A percentile compares a stretch with the other conserved stretches of the same genome.
phyloP scores from a whole-genome alignment of 2,888 invertebrate genomes.

The Hydrotaea diabolus region DNA sequence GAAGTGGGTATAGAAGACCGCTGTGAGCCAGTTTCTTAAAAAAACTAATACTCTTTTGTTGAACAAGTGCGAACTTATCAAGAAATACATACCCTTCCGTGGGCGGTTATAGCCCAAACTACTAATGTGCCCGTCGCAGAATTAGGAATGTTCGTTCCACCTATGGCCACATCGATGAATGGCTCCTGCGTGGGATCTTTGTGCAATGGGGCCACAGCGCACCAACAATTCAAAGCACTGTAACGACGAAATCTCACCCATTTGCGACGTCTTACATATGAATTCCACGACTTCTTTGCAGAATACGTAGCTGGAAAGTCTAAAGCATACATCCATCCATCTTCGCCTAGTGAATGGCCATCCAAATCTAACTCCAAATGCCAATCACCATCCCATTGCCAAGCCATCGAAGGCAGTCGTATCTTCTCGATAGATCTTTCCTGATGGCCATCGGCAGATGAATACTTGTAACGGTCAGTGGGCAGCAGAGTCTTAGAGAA shows the following conservation, averaged over 20 bases:
- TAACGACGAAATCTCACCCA: conserved; percentile 94
- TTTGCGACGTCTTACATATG: conserved; percentile 92
- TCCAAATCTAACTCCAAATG: conserved; percentile 90
- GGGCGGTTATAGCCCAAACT: conserved; percentile 96
- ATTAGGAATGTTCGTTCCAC: conserved; percentile 91
- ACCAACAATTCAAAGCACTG: conserved; percentile 95
- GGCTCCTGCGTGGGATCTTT: conserved; percentile 95
- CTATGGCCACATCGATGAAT: conserved; percentile 94
- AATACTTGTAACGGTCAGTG: conserved; percentile 93
- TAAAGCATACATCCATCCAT: conserved; percentile 96
- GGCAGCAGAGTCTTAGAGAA: conserved; percentile 91
- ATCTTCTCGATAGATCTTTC: conserved; percentile 91
- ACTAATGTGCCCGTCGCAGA: conserved; percentile 88
- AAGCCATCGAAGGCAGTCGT: conserved; percentile 94
- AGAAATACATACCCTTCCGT: conserved; percentile 87
- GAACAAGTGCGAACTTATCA: too few relatives aligned
- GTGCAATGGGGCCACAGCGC: conserved; percentile 92
- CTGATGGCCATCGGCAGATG: conserved; percentile 90
- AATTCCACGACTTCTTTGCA: conserved; percentile 92
- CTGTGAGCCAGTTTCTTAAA: too few relatives aligned
- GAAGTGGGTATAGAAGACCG: too few relatives aligned
- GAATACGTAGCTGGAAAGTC: conserved; percentile 94
- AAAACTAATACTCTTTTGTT: too few relatives aligned
- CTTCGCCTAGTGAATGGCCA: conserved; percentile 93
- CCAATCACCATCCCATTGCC: conserved; percentile 99